Percentiles rank a stretch among this genome's conserved stretches.
Conservation (phyloP, 2,888 invertebrate species). For the Dione vanillae region DNA sequence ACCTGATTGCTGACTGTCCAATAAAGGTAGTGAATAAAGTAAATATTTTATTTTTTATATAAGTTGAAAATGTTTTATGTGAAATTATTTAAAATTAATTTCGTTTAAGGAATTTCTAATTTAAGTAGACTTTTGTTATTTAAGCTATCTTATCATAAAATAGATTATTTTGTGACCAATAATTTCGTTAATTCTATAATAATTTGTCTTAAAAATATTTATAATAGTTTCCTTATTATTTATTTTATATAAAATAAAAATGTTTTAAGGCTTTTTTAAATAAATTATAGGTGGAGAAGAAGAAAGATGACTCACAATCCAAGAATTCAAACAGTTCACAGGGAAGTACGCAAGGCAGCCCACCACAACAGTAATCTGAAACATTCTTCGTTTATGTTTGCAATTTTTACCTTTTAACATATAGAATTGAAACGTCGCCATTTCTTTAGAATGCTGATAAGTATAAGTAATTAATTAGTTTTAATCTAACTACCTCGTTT, state of each 20-base stretch:
- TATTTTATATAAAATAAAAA: not conserved
- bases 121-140: too few species aligned
- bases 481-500: constrained; percentile 66
- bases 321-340: constrained; percentile 74
- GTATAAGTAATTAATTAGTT: constrained; percentile 22
- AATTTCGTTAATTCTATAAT: too few species aligned
- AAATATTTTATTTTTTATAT: not conserved
- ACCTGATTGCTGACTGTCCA: constrained; percentile 95
- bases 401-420: constrained; percentile 17
- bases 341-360: constrained; percentile 67
- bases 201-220: constrained; percentile 16
- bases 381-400: constrained; percentile 35
- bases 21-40: constrained; percentile 70
- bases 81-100: too few species aligned
- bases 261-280: not conserved
- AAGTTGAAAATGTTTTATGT: too few species aligned
- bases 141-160: too few species aligned
- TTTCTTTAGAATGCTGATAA: not conserved
- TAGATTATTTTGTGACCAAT: too few species aligned
- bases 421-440: not conserved
- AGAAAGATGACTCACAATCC: constrained; percentile 67
- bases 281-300: constrained; percentile 72
- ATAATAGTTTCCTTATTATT: not conserved
- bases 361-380: constrained; percentile 53
- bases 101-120: too few species aligned